Conservation (phyloP, 2,888 invertebrate genomes). For the Scaptomyza reducta region DNA sequence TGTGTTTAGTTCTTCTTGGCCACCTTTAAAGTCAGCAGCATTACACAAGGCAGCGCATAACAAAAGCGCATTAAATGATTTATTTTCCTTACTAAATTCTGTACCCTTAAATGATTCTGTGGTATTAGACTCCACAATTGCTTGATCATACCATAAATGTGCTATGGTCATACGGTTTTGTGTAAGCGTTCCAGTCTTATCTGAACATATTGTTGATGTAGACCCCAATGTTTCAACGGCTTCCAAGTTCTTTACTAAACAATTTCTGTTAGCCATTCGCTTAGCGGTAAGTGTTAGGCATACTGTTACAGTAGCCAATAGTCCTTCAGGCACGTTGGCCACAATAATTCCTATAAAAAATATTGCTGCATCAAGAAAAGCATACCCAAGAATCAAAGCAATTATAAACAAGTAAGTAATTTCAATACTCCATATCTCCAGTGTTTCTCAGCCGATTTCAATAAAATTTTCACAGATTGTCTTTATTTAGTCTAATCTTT, state of each 20-base stretch:
- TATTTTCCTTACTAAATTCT: slow-evolving; percentile 92
- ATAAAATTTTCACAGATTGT: too few species aligned
- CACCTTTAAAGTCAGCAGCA: slow-evolving; percentile 98
- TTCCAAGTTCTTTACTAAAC: slow-evolving; percentile 98
- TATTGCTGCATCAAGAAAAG: slow-evolving; percentile 99
- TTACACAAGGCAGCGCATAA: slow-evolving; percentile 98
- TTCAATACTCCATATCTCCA: too few species aligned
- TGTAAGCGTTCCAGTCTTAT: slow-evolving; percentile 98
- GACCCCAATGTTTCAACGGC: slow-evolving; percentile 99
- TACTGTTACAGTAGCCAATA: slow-evolving; percentile 98
- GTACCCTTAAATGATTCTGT: slow-evolving; percentile 98
- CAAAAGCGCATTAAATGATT: slow-evolving; percentile 93
- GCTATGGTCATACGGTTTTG: slow-evolving; percentile 99
- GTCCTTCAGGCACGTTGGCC: slow-evolving; percentile 99
- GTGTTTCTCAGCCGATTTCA: too few species aligned
- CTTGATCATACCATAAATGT: slow-evolving; percentile 99
- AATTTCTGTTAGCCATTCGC: slow-evolving; percentile 99
- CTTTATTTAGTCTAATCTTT: too few species aligned
- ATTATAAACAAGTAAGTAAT: too few species aligned
- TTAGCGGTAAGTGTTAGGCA: slow-evolving; percentile 98
- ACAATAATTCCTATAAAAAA: slow-evolving; percentile 99
- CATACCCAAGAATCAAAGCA: slow-evolving; percentile 97
- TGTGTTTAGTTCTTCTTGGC: slow-evolving; percentile 95
- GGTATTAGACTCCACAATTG: slow-evolving; percentile 98
- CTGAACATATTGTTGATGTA: slow-evolving; percentile 99